These are phyloP conservation scores for Parascotia fuliginaria DNA, from an alignment of 2,888 invertebrate genomes.

Conservation along the genomic window DNA sequence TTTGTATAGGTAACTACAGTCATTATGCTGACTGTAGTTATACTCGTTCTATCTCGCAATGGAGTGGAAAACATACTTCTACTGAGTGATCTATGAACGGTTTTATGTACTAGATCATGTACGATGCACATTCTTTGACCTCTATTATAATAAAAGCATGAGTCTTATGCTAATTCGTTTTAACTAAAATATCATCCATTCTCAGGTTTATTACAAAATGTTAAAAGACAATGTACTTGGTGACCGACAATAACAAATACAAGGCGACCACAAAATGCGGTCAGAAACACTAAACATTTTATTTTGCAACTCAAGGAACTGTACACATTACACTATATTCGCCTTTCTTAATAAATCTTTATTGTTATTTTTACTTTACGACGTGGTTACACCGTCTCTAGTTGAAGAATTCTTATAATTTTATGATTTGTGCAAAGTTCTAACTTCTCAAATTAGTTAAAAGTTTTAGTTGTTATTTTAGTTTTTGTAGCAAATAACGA, in stretches of 20 bases:
- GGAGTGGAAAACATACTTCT: too few relatives aligned
- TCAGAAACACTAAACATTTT: slow-evolving; percentile 28
- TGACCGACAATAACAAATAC: slow-evolving; percentile 33
- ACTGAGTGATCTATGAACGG: too few relatives aligned
- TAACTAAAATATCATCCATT: background rate
- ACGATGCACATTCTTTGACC: too few relatives aligned
- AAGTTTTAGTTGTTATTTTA: background rate
- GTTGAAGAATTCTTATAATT: slow-evolving; percentile 12
- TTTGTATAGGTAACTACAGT: too few relatives aligned
- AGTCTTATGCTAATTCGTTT: background rate
- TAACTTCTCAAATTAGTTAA: slow-evolving; percentile 6
- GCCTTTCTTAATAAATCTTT: slow-evolving; percentile 28
- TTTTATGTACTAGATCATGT: too few relatives aligned
- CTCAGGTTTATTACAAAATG: background rate
- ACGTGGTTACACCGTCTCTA: slow-evolving; percentile 10
- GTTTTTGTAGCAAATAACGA: background rate
- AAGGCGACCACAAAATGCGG: slow-evolving; percentile 36
- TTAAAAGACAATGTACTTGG: slow-evolving; percentile 9
- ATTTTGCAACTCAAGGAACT: slow-evolving; percentile 14
- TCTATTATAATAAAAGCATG: too few relatives aligned
- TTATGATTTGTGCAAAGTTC: slow-evolving; percentile 18
- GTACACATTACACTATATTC: slow-evolving; percentile 21
- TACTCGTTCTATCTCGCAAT: too few relatives aligned
- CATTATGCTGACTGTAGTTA: too few relatives aligned
- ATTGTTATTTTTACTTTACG: slow-evolving; percentile 22